Conservation (phyloP, 2,888 invertebrate genomes). For the Lottia gigantea region DNA sequence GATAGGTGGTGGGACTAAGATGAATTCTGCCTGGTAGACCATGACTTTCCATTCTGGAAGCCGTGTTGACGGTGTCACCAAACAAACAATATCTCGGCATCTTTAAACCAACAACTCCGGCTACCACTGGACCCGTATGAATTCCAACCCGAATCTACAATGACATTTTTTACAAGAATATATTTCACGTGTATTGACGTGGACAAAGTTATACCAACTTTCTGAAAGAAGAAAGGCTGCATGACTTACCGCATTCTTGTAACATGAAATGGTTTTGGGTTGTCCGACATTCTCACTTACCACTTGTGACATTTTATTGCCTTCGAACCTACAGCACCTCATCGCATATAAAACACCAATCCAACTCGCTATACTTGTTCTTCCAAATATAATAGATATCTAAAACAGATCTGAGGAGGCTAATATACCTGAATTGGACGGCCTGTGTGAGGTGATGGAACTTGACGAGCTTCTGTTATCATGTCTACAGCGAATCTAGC, state of each 20-base stretch:
- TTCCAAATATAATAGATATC: too few species aligned
- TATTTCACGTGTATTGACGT: too few species aligned
- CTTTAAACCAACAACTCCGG: conserved; percentile 37
- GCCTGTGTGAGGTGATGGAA: conserved; percentile 42
- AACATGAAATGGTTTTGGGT: too few species aligned
- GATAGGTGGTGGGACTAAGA: conserved; percentile 30
- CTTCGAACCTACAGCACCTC: too few species aligned
- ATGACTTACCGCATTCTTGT: too few species aligned
- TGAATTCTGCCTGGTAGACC: conserved; percentile 42
- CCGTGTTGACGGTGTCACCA: conserved; percentile 44
- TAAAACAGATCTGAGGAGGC: too few species aligned
- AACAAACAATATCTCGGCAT: conserved; percentile 41
- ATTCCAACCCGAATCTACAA: conserved; percentile 42
- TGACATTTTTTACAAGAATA: background rate
- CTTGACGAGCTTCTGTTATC: conserved; percentile 37
- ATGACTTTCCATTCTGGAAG: conserved; percentile 51
- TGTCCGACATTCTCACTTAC: too few species aligned
- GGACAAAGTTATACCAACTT: too few species aligned
- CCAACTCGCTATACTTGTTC: too few species aligned
- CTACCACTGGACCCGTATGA: conserved; percentile 36
- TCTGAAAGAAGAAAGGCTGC: too few species aligned
- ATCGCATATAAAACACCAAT: too few species aligned
- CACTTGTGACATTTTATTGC: too few species aligned
- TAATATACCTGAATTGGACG: conserved; percentile 37
- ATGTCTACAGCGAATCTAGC: conserved; percentile 51